Conservation (phyloP, 2,797 vertebrate genomes). For the Trichosurus vulpecula region DNA sequence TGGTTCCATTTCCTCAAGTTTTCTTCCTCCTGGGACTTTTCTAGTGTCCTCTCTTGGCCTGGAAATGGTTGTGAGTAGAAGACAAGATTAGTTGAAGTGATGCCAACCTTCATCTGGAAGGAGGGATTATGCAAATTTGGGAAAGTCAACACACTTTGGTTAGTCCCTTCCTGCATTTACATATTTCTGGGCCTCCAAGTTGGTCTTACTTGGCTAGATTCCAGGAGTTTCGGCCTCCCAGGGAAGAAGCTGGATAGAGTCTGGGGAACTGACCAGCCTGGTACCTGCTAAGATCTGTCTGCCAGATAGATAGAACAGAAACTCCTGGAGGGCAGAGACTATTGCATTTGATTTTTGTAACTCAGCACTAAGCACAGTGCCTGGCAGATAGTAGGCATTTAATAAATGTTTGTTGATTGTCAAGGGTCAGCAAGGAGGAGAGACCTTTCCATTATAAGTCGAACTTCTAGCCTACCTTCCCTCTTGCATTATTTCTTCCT, state of each 20-base stretch:
- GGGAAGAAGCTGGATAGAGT: background rate
- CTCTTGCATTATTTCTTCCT: background rate
- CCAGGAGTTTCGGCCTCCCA: background rate
- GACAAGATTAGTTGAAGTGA: background rate
- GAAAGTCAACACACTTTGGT: slow-evolving; percentile 73
- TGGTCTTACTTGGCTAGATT: slow-evolving; percentile 2
- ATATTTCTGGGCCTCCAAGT: slow-evolving; percentile 35
- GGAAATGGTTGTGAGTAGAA: background rate
- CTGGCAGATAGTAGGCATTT: background rate
- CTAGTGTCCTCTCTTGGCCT: slow-evolving; percentile 1
- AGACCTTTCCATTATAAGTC: background rate
- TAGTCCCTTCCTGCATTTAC: slow-evolving; percentile 64
- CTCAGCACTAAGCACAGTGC: background rate
- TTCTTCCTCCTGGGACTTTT: background rate
- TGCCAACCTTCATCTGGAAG: background rate
- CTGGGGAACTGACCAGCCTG: background rate
- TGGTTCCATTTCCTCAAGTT: background rate
- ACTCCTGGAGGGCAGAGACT: background rate
- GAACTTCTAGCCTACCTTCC: background rate
- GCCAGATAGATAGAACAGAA: background rate
- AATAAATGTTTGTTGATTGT: background rate
- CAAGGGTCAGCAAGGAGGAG: background rate
- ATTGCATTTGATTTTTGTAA: background rate
- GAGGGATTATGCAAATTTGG: slow-evolving; percentile 35
- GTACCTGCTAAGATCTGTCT: background rate